Evolutionary conservation across 2,888 invertebrate species (phyloP).

Genomic region (Nasonia oneida): DNA sequence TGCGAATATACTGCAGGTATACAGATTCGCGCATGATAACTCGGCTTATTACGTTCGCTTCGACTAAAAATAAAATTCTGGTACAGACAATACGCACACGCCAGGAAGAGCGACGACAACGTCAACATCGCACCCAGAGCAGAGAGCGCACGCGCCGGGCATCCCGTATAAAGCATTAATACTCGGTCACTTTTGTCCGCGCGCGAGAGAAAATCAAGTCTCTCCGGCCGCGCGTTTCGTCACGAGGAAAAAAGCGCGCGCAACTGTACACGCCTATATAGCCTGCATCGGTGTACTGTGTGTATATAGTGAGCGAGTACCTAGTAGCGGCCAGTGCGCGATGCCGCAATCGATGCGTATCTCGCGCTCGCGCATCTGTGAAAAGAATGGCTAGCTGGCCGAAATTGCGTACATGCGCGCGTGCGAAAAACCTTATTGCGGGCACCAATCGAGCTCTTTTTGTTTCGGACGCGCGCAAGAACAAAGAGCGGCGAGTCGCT

Average conservation of each 20-base stretch:
- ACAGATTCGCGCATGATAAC: too few species aligned
- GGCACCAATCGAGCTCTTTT: constrained; percentile 6
- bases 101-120: background rate
- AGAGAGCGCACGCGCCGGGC: too few species aligned
- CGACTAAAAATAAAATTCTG: background rate
- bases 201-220: constrained; percentile 35
- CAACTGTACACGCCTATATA: background rate
- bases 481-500: background rate
- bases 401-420: background rate
- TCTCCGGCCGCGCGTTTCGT: constrained; percentile 27
- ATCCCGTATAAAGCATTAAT: too few species aligned
- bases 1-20: background rate
- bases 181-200: background rate
- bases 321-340: background rate
- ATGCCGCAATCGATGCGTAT: constrained; percentile 63
- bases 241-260: constrained; percentile 27
- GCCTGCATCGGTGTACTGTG: background rate
- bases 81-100: background rate
- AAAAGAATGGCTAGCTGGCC: constrained; percentile 47
- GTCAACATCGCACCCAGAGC: background rate
- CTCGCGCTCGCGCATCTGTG: constrained; percentile 52
- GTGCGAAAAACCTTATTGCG: background rate
- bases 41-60: too few species aligned
- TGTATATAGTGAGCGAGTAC: background rate
- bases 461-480: background rate